Evolutionary conservation across 2,888 invertebrate species (phyloP).

Genomic region (Pimpla rufipes): DNA sequence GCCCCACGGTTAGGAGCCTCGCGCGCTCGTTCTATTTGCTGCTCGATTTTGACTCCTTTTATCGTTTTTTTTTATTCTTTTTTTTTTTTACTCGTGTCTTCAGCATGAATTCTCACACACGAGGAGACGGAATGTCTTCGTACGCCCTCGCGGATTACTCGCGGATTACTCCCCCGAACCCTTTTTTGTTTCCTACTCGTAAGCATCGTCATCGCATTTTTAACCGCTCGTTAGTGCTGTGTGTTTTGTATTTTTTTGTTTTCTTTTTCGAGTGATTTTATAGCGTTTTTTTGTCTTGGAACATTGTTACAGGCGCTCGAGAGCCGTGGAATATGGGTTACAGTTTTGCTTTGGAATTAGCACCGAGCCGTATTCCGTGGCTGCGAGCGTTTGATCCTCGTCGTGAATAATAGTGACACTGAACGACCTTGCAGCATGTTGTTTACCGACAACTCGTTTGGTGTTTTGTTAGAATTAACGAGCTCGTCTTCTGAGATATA

Average conservation of each 20-base stretch:
- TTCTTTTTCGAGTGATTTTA: slow-evolving; percentile 48
- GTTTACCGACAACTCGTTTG: slow-evolving; percentile 44
- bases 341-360: neutral
- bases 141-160: slow-evolving; percentile 13
- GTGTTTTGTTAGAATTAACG: neutral
- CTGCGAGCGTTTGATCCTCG: slow-evolving; percentile 18
- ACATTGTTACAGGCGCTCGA: slow-evolving; percentile 24
- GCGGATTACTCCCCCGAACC: neutral
- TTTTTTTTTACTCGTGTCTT: slow-evolving; percentile 47
- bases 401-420: neutral
- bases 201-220: slow-evolving; percentile 27
- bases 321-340: slow-evolving; percentile 37
- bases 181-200: slow-evolving; percentile 24
- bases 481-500: neutral
- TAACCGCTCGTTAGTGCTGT: slow-evolving; percentile 71
- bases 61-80: slow-evolving; percentile 36
- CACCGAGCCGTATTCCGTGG: neutral
- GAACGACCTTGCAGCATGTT: slow-evolving; percentile 31
- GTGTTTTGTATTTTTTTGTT: slow-evolving; percentile 57
- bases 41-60: slow-evolving; percentile 59
- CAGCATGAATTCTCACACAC: slow-evolving; percentile 46
- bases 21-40: slow-evolving; percentile 69
- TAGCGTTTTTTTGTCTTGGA: slow-evolving; percentile 43
- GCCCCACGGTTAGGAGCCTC: slow-evolving; percentile 89
- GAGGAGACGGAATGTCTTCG: neutral